Evolutionary conservation across 2,888 invertebrate species (phyloP).

Genomic region (Dione juno): DNA sequence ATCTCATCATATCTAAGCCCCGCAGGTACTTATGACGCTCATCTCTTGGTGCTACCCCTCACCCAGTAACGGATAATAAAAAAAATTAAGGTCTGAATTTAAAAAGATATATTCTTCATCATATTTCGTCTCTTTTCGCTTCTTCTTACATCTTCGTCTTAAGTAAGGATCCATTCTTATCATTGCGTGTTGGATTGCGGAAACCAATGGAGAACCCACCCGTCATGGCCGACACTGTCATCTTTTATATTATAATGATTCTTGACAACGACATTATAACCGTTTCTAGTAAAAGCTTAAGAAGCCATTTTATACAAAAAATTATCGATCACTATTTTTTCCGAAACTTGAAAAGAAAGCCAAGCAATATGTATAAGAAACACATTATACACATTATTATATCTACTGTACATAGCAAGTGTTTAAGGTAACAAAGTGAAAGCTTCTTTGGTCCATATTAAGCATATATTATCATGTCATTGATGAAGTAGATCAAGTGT

Average conservation of each 20-base stretch:
- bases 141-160: no score
- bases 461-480: conserved; percentile 20
- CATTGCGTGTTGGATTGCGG: no score
- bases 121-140: no score
- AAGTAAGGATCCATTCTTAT: no score
- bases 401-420: background rate
- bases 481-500: conserved; percentile 13
- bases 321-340: background rate
- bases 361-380: background rate
- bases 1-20: no score
- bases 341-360: background rate
- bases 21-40: no score
- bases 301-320: background rate
- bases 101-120: no score
- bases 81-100: no score
- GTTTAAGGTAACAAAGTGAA: conserved; percentile 13
- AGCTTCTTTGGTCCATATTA: background rate
- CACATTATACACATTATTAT: conserved; percentile 5
- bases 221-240: no score
- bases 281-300: background rate
- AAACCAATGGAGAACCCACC: no score
- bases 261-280: background rate
- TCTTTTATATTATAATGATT: background rate
- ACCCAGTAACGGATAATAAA: no score
- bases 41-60: no score